Percentiles rank a stretch among this genome's conserved stretches.
Conservation (phyloP, 2,113 vertebrate species). For the Trochalopteron elliotii region DNA sequence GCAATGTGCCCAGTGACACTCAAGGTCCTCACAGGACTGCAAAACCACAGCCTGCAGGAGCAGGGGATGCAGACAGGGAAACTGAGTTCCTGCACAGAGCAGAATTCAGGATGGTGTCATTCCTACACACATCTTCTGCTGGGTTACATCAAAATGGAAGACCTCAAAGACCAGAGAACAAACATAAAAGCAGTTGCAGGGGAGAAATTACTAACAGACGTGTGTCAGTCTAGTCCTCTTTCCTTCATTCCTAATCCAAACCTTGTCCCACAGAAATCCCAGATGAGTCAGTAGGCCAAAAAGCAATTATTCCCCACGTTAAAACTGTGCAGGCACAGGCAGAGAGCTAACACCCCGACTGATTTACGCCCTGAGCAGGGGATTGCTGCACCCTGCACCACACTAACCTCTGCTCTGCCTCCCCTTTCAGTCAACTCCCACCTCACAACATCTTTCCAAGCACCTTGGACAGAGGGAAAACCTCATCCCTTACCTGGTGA, state of each 20-base stretch:
- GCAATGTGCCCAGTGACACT: not conserved
- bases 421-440: not conserved
- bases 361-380: not conserved
- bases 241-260: not conserved
- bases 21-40: not conserved
- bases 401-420: not conserved
- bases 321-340: not conserved
- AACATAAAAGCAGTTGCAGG: not conserved
- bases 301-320: not conserved
- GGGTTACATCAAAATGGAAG: not conserved
- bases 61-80: not conserved
- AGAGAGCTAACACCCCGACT: not conserved
- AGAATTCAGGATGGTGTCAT: not conserved
- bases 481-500: not conserved
- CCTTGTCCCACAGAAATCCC: not conserved
- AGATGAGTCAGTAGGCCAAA: not conserved
- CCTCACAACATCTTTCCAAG: not conserved
- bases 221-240: not conserved
- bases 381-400: not conserved
- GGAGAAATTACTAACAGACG: not conserved
- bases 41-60: not conserved
- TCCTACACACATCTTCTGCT: not conserved
- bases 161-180: not conserved
- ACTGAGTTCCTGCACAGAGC: not conserved
- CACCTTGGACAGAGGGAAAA: not conserved